Evolutionary conservation across 2,797 vertebrate genomes (phyloP).

Genomic region (Pseudotriccus pelzelni): DNA sequence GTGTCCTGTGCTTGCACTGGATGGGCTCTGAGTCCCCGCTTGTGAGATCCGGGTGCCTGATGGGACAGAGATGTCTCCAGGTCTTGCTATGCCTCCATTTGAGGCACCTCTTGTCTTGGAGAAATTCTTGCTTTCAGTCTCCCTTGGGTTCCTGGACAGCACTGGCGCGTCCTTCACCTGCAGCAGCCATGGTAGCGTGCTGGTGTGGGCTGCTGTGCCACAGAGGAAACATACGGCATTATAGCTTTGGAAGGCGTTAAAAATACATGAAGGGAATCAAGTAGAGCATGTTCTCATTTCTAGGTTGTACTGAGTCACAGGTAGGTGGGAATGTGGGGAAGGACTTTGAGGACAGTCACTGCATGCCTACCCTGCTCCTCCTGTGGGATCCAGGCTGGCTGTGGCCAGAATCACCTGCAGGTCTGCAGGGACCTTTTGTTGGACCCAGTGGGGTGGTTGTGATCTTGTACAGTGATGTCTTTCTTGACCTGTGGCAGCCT

Average conservation of each 20-base stretch:
- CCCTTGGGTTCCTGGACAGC: background rate
- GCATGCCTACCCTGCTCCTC: background rate
- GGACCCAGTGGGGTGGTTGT: background rate
- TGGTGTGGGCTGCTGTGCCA: background rate
- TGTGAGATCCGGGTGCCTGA: background rate
- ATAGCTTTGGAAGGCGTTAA: background rate
- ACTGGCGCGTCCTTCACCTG: accelerated
- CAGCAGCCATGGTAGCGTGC: background rate
- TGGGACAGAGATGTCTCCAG: background rate
- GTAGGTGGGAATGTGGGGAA: background rate
- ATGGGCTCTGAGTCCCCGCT: background rate
- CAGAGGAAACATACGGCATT: background rate
- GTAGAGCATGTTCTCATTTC: background rate
- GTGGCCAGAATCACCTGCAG: background rate
- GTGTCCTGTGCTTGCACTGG: background rate
- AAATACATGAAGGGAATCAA: background rate
- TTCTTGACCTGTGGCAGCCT: background rate
- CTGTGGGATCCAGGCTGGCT: background rate
- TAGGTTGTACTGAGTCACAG: background rate
- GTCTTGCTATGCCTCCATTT: accelerated
- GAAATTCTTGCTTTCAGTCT: background rate
- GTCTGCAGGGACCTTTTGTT: background rate
- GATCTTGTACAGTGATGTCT: background rate
- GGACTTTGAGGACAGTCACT: background rate
- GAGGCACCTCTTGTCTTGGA: accelerated